Evolutionary conservation across 64 coral and sea anemone genomes (phyloP), one percentile per base, ranked within the genome.

Genomic region (Montipora cactus): DNA sequence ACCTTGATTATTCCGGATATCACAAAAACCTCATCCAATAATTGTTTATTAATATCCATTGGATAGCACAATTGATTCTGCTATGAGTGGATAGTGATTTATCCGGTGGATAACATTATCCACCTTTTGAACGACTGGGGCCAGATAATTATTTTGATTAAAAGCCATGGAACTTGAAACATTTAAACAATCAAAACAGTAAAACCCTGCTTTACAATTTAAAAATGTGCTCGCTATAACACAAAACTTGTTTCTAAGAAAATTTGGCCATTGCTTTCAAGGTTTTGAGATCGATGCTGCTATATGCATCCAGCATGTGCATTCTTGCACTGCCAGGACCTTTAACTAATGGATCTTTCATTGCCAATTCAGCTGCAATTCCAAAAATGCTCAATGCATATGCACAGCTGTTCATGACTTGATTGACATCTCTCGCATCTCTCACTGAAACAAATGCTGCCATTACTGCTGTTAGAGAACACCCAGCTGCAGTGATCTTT

Each of bases 251-350:
- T 23, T 71, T 71, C 68, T 71, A 90, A 8, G 88, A 90, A 67
- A 90, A 79, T 90, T 90, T 90, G 57, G 76, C 57, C 88, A 67
- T 76, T 11, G 66, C 3, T 18, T 44, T 18, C 53, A 90, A 79
- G 18, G 59, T 90, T 79, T 90, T 55, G 12, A 47, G 28, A 55
- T 45, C 47, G 12, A 90, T 79, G 55, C 28, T 79, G 1, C 88
- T 12, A 67, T 90, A 90, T 11, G 88, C 76, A 90, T 90, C 88
- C n/a, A 90, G 18, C 58, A 90, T 90, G 2, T 18, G 88, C 88
- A 90, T 76, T 90, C 88, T 90, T 14, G 76, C 88, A 90, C 88
- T 90, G 18, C 75, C 75, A 49, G 88, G 88, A 4, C 88, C 88
- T 20, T 79, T 67, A 90, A 66, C 75, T 4, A 16, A 10, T 19